Conservation (phyloP, 2,113 vertebrate genomes). For the Pipra filicauda region DNA sequence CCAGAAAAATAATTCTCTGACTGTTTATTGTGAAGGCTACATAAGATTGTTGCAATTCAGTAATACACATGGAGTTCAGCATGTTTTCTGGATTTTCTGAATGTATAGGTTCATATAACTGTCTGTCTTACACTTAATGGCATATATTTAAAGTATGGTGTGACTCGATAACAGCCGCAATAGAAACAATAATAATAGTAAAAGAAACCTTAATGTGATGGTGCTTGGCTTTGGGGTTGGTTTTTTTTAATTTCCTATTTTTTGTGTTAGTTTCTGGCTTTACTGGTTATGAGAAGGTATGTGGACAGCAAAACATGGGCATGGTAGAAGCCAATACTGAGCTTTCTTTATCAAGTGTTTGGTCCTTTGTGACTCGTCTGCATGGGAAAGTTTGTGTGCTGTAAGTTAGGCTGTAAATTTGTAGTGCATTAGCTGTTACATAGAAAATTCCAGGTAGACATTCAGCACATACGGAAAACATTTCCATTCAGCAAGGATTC, state of each 20-base stretch:
- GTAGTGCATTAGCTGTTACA: background rate
- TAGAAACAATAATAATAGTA: background rate
- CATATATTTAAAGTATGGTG: background rate
- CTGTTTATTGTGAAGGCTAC: background rate
- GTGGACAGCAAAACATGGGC: background rate
- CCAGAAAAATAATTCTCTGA: background rate
- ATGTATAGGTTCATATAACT: background rate
- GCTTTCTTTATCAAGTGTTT: background rate
- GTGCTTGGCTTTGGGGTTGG: background rate
- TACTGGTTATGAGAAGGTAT: background rate
- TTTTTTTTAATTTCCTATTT: background rate
- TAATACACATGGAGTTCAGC: background rate
- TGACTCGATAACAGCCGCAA: background rate
- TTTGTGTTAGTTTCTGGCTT: background rate
- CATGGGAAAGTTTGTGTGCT: background rate
- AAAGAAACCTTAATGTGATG: background rate
- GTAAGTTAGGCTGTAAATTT: background rate
- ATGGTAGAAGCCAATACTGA: background rate
- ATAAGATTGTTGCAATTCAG: background rate
- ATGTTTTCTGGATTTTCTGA: background rate
- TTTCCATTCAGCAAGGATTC: background rate
- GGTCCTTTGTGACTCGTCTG: background rate
- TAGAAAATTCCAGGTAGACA: background rate
- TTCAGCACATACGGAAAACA: background rate
- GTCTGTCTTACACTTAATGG: background rate